A percentile compares a stretch with the other conserved stretches of the same genome.
Evolutionary conservation across 92 coral and sea anemone genomes (phyloP).

Genomic region (Parazoanthus atlanticus): DNA sequence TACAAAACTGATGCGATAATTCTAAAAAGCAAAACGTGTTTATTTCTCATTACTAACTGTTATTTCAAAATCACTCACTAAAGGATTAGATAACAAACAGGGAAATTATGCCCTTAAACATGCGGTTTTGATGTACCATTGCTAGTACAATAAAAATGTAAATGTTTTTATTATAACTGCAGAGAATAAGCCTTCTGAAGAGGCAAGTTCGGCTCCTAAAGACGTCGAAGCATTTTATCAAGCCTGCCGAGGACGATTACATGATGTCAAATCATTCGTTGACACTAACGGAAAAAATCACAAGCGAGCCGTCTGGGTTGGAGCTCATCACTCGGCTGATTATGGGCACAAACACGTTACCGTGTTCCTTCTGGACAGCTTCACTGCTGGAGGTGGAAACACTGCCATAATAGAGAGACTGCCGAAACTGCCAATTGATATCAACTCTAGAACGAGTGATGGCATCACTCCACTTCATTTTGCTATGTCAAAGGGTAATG

Average conservation of each 20-base stretch:
- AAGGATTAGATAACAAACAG: no score
- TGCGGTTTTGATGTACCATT: no score
- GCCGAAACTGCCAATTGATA: no score
- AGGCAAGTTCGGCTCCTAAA: neutral
- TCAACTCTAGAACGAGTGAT: no score
- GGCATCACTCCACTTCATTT: slow-evolving; percentile 14
- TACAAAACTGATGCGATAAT: no score
- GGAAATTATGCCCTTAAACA: no score
- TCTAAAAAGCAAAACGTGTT: no score
- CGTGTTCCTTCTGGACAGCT: neutral
- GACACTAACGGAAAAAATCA: neutral
- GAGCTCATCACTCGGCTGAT: slow-evolving; percentile 8
- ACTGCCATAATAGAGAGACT: neutral
- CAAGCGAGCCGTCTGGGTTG: neutral
- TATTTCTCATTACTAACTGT: no score
- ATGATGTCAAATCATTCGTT: neutral
- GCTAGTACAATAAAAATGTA: no score
- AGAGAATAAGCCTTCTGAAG: neutral
- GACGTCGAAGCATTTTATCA: neutral
- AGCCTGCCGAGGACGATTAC: slow-evolving; percentile 14
- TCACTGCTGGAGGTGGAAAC: neutral
- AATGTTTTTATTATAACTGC: neutral
- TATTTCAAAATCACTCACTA: no score
- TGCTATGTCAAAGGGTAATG: no score
- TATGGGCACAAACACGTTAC: neutral